Evolutionary conservation across 2,888 invertebrate species (phyloP), one percentile per base, ranked within the genome.

Genomic region (Spialia ferax): DNA sequence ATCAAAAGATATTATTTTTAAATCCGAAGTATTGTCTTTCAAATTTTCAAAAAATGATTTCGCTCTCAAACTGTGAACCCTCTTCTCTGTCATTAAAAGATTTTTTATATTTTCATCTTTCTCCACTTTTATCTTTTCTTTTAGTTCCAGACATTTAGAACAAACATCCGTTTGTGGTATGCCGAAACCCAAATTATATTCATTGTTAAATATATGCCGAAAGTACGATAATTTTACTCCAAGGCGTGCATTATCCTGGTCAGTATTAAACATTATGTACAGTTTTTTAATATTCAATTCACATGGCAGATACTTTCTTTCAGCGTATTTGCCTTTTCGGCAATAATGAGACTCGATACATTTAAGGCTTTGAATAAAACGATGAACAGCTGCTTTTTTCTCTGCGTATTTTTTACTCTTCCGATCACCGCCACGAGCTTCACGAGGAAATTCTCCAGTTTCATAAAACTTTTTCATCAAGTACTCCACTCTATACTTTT

Each of bases 351-450:
- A 18, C 18, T 50, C 50, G 18, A 50, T 50, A 50, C 50, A 50
- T 45, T 59, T 35, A 11, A 77, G 68, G 64, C 61, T 76, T 69
- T 70, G 62, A 65, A 78, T 75, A 71, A 74, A 79, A 18, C 64
- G 62, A 29, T 73, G 76, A 56, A 78, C 71, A 45, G 75, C 72
- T 18, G 71, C 62, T 71, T 70, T 77, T 67, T 70, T 70, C 18
- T 69, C 67, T 22, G 54, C 50, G 70, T 70, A 73, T 45, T 45
- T 45, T 45, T 15, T 45, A 22, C 11, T 18, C 22, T 50, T 50
- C 18, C 50, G 50, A 22, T 50, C 22, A 18, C 50, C 50, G 11
- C 50, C 50, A 50, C 50, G 50, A 22, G 18, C 22, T 50, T 50
- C 45, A 11, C 18, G 18, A 18, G 22, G 18, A 45, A 45, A 18